phyloP scores from a whole-genome alignment of 2,797 vertebrate genomes.

The Malacoctenus gilli region DNA sequence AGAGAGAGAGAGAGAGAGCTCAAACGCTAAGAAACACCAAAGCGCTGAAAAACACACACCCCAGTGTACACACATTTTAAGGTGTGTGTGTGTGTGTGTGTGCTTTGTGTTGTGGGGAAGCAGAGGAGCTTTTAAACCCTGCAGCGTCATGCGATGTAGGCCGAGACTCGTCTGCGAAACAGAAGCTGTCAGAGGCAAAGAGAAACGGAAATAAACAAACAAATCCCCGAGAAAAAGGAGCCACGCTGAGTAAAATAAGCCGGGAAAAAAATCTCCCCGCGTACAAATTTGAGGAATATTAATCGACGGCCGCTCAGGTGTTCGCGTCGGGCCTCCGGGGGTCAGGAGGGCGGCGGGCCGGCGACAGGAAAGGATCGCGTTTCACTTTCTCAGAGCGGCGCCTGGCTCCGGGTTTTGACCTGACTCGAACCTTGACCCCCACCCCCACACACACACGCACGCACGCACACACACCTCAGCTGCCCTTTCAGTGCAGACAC shows the following conservation, averaged over 20 bases:
- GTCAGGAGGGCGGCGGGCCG: slow-evolving; percentile 21
- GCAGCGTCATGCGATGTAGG: slow-evolving; percentile 14
- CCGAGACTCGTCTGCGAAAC: slow-evolving; percentile 13
- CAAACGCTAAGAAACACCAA: slow-evolving; percentile 37
- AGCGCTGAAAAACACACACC: slow-evolving; percentile 23
- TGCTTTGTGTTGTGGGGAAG: slow-evolving; percentile 16
- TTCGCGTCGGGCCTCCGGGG: slow-evolving; percentile 15
- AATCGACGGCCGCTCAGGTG: slow-evolving; percentile 42
- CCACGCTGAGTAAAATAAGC: neutral
- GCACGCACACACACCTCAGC: no score
- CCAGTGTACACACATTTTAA: slow-evolving; percentile 8
- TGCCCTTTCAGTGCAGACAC: slow-evolving; percentile 14
- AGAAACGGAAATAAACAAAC: slow-evolving; percentile 39
- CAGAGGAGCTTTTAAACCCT: slow-evolving; percentile 29
- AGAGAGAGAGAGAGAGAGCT: no score
- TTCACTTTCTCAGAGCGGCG: slow-evolving; percentile 62
- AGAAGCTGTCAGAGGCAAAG: slow-evolving; percentile 3
- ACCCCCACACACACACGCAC: slow-evolving; percentile 9
- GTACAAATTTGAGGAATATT: slow-evolving; percentile 18
- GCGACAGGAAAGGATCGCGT: slow-evolving; percentile 53
- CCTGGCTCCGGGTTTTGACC: slow-evolving; percentile 38
- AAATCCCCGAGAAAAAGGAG: slow-evolving; percentile 16
- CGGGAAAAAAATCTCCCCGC: slow-evolving; percentile 7
- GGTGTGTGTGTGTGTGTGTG: slow-evolving; percentile 10
- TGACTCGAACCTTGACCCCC: slow-evolving; percentile 11